Evolutionary conservation across 2,797 vertebrate genomes (phyloP), one percentile per base, ranked within the genome.

Genomic region (Sorex maritimensis): DNA sequence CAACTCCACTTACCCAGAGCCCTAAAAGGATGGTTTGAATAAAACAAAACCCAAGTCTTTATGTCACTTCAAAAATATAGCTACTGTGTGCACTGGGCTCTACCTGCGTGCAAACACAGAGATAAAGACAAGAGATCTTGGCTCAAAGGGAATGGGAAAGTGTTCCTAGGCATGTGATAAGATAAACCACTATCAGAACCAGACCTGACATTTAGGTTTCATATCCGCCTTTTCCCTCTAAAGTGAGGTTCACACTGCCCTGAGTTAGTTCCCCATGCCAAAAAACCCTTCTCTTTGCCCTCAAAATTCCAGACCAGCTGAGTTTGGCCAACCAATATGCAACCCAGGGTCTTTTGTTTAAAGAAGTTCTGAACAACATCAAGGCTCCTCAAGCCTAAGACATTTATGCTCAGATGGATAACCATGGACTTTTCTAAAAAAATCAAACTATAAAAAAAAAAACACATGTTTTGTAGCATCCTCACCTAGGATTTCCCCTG

Each of bases 111-210:
- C 15, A 41, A 49, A 79, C 63, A 79, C 52, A 88, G 94, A 95
- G 75, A 87, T 90, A 75, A 44, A 73, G 30, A 30, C 49, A 30
- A 73, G 80, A 44, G 26, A n/a, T 79, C 82, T 68, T 19, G 44
- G 93, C 83, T 79, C 88, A 91, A 61, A 86, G 67, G 74, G 63
- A 93, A 79, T 65, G 92, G 74, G 83, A 26, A 21, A 49, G 65
- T 52, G 61, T 30, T 55, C 44, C 6, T 23, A 55, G 2, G 52
- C 19, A 0, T 4, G 74, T 89, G 95, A 96, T 95, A 93, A 96
- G 94, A 96, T 92, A 95, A 61, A 26, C 38, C 2, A 0, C 73
- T 95, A 91, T 96, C 90, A 94, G 88, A 83, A 21, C 81, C 75
- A 17, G 13, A 81, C 92, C 92, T 92, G 83, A 95, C 79, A 73